Percentiles rank a stretch among this genome's conserved stretches.
Conservation (phyloP, 2,113 vertebrate species). For the Alexandromys fortis region DNA sequence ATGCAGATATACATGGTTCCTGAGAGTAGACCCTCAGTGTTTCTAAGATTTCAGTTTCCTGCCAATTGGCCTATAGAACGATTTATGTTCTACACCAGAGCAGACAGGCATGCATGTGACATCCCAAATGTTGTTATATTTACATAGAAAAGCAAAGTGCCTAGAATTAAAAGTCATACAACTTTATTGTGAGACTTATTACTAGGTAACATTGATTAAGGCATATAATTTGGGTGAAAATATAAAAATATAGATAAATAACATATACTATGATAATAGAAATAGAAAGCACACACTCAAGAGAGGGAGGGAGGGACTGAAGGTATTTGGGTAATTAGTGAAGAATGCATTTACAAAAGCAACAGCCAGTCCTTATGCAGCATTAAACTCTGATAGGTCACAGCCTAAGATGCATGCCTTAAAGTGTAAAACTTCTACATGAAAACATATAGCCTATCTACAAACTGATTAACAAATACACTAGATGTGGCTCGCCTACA, state of each 20-base stretch:
- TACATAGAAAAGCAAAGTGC: neutral
- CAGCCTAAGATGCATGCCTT: neutral
- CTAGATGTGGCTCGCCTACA: neutral
- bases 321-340: neutral
- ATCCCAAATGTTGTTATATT: slow-evolving; percentile 9
- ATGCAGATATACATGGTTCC: neutral
- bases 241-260: neutral
- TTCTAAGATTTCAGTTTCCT: neutral
- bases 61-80: neutral
- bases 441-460: neutral
- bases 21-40: neutral
- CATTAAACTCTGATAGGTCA: neutral
- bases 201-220: neutral
- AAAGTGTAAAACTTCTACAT: neutral
- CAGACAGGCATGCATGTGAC: neutral
- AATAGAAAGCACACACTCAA: neutral
- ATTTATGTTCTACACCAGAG: neutral
- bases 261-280: neutral
- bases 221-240: neutral
- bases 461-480: neutral
- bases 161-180: neutral
- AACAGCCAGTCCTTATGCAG: neutral
- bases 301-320: neutral
- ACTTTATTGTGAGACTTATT: neutral
- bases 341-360: neutral